Evolutionary conservation across 1,140 invertebrate species (phyloP).

Genomic region (Trichoplusia ni): DNA sequence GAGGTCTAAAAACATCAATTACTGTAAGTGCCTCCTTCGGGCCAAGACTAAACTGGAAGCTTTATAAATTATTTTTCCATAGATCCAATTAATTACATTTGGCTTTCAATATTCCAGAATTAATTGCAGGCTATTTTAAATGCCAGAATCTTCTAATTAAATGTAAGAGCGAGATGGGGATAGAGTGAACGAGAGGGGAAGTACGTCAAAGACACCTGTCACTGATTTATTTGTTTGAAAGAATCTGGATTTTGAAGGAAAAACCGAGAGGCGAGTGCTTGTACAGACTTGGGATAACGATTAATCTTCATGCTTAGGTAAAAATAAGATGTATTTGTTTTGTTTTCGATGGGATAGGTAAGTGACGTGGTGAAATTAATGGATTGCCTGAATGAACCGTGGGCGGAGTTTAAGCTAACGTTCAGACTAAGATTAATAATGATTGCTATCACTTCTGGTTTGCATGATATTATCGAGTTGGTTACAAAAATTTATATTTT

Average conservation of each 20-base stretch:
- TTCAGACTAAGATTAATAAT: neutral
- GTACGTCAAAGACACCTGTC: conserved; percentile 50
- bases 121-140: conserved; percentile 23
- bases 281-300: conserved; percentile 18
- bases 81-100: conserved; percentile 16
- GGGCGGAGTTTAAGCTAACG: too few relatives aligned
- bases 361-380: conserved; percentile 3
- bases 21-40: neutral
- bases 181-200: neutral
- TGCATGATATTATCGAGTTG: too few relatives aligned
- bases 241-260: conserved; percentile 47
- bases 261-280: conserved; percentile 27
- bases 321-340: conserved; percentile 14
- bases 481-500: too few relatives aligned
- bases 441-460: too few relatives aligned
- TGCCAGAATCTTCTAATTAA: conserved; percentile 38
- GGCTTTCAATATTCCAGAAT: conserved; percentile 27
- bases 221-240: conserved; percentile 56
- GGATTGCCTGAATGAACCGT: neutral
- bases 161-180: conserved; percentile 26
- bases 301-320: conserved; percentile 27
- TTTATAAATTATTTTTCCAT: conserved; percentile 29
- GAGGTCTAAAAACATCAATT: conserved; percentile 8
- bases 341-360: neutral
- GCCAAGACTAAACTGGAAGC: neutral